Evolutionary conservation across 1,140 invertebrate species (phyloP).

Genomic region (Aphaenogaster floridana): DNA sequence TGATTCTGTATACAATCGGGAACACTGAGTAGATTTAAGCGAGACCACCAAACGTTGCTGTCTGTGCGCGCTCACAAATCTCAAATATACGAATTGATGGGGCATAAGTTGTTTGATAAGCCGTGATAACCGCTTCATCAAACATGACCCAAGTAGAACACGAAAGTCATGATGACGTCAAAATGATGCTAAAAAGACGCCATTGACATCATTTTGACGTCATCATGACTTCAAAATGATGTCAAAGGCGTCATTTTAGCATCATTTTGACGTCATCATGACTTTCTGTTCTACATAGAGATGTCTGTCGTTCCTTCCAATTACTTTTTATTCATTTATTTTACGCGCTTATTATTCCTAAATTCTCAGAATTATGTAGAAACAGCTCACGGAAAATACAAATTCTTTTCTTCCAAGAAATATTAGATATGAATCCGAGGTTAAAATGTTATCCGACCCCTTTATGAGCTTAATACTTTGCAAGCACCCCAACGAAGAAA

Average conservation of each 20-base stretch:
- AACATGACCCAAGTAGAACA: no score
- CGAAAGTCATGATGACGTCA: no score
- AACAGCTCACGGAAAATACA: neutral
- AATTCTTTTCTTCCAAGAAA: neutral
- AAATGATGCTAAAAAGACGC: no score
- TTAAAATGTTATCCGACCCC: neutral
- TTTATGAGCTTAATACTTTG: neutral
- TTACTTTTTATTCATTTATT: neutral
- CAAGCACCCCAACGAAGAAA: neutral
- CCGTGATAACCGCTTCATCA: neutral
- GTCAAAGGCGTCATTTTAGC: no score
- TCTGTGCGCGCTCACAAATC: constrained; percentile 26
- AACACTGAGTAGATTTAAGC: constrained; percentile 39
- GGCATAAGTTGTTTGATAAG: neutral
- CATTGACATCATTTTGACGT: no score
- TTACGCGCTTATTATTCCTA: neutral
- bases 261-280: no score
- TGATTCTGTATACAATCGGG: constrained; percentile 54
- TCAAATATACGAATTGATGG: neutral
- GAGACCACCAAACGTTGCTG: constrained; percentile 20
- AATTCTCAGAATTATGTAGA: neutral
- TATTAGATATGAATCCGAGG: neutral
- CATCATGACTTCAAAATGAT: no score
- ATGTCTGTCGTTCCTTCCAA: neutral
- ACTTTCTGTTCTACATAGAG: no score